These are phyloP conservation scores for Schizaphis graminum DNA, from an alignment of 2,888 invertebrate genomes.

Conservation along the genomic window DNA sequence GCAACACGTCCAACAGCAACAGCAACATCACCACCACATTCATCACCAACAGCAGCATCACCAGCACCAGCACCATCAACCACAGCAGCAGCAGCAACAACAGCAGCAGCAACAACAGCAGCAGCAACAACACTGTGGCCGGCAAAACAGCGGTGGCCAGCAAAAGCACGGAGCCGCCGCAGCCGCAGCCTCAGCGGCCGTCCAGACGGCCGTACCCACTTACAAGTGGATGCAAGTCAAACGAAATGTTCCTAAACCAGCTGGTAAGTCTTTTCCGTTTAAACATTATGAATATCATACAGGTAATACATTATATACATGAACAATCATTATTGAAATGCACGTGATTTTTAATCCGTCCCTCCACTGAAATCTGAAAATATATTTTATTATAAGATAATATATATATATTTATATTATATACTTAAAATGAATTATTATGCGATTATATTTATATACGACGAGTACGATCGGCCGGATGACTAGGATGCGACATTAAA, in stretches of 20 bases:
- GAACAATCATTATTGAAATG: not conserved
- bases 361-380: not conserved
- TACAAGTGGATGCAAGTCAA: conserved; percentile 99
- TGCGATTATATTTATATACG: too few species aligned
- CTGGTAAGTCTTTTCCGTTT: conserved; percentile 77
- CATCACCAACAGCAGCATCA: conserved; percentile 71
- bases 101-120: conserved; percentile 71
- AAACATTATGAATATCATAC: too few species aligned
- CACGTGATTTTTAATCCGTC: not conserved
- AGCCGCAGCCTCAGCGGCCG: conserved; percentile 5
- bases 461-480: too few species aligned
- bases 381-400: too few species aligned
- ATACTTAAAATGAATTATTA: too few species aligned
- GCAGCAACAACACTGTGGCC: conserved; percentile 70
- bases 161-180: conserved; percentile 44
- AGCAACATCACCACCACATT: conserved; percentile 69
- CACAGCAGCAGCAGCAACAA: conserved; percentile 72
- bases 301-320: too few species aligned
- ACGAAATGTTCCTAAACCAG: conserved; percentile 93
- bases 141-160: conserved; percentile 69
- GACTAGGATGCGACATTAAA: too few species aligned
- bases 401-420: too few species aligned
- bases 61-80: conserved; percentile 70
- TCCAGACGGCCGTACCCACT: conserved; percentile 79
- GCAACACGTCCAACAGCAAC: conserved; percentile 40